A percentile compares a stretch with the other conserved stretches of the same genome.
phyloP scores from a whole-genome alignment of 2,888 invertebrate species.

The Melanostoma mellinum region DNA sequence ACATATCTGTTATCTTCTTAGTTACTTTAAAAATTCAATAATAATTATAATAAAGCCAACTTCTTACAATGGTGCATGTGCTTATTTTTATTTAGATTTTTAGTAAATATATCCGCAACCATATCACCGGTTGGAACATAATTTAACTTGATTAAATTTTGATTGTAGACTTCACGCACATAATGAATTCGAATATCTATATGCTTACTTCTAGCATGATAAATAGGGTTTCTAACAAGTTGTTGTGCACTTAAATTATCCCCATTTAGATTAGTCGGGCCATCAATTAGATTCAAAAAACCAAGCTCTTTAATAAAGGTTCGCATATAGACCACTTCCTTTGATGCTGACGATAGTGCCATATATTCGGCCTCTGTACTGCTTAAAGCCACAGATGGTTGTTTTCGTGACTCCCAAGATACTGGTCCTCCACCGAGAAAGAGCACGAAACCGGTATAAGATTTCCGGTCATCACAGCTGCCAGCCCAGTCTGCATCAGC shows the following conservation, averaged over 20 bases:
- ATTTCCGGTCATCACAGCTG: constrained; percentile 42
- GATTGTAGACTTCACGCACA: background rate
- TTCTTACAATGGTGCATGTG: constrained; percentile 6
- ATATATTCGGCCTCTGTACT: constrained; percentile 45
- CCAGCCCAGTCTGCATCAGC: constrained; percentile 68
- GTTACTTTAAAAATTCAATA: background rate
- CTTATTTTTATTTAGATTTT: constrained; percentile 46
- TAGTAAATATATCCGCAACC: constrained; percentile 54
- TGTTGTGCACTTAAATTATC: constrained; percentile 58
- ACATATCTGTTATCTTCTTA: background rate
- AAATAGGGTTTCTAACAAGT: constrained; percentile 54
- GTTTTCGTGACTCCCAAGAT: constrained; percentile 57
- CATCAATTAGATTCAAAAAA: background rate
- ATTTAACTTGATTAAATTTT: constrained; percentile 6
- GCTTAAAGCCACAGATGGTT: constrained; percentile 56
- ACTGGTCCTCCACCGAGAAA: constrained; percentile 28
- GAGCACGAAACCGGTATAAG: constrained; percentile 58
- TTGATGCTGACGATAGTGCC: background rate
- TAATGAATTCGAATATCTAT: constrained; percentile 44
- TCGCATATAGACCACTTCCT: constrained; percentile 52
- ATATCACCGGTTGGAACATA: constrained; percentile 23
- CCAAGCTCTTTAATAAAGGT: constrained; percentile 17
- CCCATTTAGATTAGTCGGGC: constrained; percentile 2
- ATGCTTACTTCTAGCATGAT: constrained; percentile 48
- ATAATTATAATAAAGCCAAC: background rate